Conservation (phyloP, 2,888 invertebrate species). For the Dugesia japonica region DNA sequence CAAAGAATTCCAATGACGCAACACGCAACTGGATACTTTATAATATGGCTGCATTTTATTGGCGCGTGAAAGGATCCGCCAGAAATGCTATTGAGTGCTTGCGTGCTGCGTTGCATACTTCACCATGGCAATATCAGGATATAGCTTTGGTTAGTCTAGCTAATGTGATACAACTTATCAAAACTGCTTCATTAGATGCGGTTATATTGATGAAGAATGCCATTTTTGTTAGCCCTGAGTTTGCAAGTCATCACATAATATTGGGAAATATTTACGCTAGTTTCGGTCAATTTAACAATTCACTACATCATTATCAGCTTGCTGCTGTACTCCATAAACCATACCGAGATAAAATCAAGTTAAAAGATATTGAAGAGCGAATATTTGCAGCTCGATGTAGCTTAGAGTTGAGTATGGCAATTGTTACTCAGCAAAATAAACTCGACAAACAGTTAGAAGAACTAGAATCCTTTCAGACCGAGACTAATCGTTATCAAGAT, state of each 20-base stretch:
- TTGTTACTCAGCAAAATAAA: neutral
- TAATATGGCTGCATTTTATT: slow-evolving; percentile 63
- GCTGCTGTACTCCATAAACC: neutral
- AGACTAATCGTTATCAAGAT: neutral
- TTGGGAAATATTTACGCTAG: slow-evolving; percentile 62
- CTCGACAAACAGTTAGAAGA: neutral
- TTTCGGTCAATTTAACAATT: slow-evolving; percentile 26
- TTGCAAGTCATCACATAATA: slow-evolving; percentile 52
- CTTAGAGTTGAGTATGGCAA: neutral
- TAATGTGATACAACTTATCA: slow-evolving; percentile 58
- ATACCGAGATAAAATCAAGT: neutral
- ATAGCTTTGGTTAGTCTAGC: slow-evolving; percentile 61
- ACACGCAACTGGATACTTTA: slow-evolving; percentile 63
- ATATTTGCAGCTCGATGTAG: neutral
- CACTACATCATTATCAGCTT: neutral
- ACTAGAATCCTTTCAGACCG: neutral
- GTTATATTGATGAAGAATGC: slow-evolving; percentile 59
- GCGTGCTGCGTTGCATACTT: slow-evolving; percentile 60
- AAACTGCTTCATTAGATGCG: slow-evolving; percentile 57
- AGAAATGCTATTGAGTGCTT: slow-evolving; percentile 66
- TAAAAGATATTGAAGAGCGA: slow-evolving; percentile 12
- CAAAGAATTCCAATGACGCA: slow-evolving; percentile 50
- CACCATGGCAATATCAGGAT: slow-evolving; percentile 52
- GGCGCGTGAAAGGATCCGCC: slow-evolving; percentile 61
- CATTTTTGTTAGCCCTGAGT: slow-evolving; percentile 57